Evolutionary conservation across 1,140 invertebrate species (phyloP), one percentile per base, ranked within the genome.

Genomic region (Helicoverpa zea): DNA sequence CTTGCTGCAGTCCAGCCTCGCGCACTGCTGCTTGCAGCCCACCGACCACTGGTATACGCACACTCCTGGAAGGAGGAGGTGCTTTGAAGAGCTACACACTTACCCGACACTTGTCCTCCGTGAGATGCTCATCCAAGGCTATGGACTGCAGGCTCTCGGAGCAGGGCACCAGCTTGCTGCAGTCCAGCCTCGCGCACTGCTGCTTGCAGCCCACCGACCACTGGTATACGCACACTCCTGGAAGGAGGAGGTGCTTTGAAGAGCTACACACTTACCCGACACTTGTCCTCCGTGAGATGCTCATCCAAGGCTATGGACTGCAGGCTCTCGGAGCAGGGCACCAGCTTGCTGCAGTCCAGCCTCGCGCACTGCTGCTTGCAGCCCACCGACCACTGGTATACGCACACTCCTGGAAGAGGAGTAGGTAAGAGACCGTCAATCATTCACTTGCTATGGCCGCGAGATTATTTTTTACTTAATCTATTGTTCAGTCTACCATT

Each of bases 271-370:
- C 68, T 72, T 93, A 97, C 97, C 90, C 98, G 97, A 87, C 98
- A 98, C 84, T 97, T 96, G 47, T 97, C 97, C 3, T 97, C 97
- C 61, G 97, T 98, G 0, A 98, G 95, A 89, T 97, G 97, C 87
- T 98, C 98, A 92, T 99, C 98, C 83, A 99, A 98, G 49, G 98
- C 97, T 77, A 99, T 98, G 13, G 98, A 98, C 87, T 98, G 98
- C 14, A 99, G 94, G 87, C 98, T 98, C 92, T 99, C 98, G 2
- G 98, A 98, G 89, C 98, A 98, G 14, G 98, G 98, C 70, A 98
- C 97, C 73, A 99, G 95, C 94, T 99, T 99, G 2, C 98, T 98
- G 95, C 98, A 98, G 93, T 99, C 98, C 63, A 99, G 94, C 84
- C 98, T 97, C 85, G 98, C 98, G 2, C 97, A 29, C 93, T 95